Evolutionary conservation across 2,113 vertebrate genomes (phyloP), one percentile per base, ranked within the genome.

Genomic region (Canis aureus): DNA sequence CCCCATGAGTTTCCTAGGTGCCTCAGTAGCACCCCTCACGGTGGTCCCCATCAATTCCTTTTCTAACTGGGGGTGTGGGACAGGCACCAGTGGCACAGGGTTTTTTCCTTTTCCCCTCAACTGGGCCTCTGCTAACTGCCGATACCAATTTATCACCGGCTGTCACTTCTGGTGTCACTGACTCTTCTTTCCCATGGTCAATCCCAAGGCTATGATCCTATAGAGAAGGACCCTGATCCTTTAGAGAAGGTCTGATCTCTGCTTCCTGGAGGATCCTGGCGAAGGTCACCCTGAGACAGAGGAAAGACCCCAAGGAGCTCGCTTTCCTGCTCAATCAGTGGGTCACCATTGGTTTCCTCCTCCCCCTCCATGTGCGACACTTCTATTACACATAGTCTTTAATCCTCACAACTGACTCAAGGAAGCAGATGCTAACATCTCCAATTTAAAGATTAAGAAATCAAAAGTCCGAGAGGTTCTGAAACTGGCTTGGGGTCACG

Each of bases 1-100:
- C 51, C 32, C 25, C 8, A 7, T 29, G 27, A 84, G 78, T 43
- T 49, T 95, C 9, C 8, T 62, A 11, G 9, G 22, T 27, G 9
- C 2, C 35, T 67, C 35, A 19, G 1, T 5, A 35, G 4, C 0
- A 0, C 49, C 22, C 43, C 11, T 94, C 0, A 4, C 3, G 0
- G 11, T 22, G 17, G 25, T 82, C 59, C 43, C 23, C 27, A 35
- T 62, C 35, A 20, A 3, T 57, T 25, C 5, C 49, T 92, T 29
- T 62, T 71, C 23, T 55, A 32, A 32, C 35, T 81, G 74, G 38
- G 27, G 4, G 2, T n/a, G 25, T 49, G 15, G 38, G 55, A 64
- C 3, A 53, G 29, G 25, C 17, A 11, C 2, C 8, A 7, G 62
- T 29, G 66, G 59, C n/a, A 71, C 16, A 32, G 23, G 66, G 4